A percentile compares a stretch with the other conserved stretches of the same genome.
phyloP scores from a whole-genome alignment of 2,888 invertebrate genomes.

The Ommatoiulus sabulosus region DNA sequence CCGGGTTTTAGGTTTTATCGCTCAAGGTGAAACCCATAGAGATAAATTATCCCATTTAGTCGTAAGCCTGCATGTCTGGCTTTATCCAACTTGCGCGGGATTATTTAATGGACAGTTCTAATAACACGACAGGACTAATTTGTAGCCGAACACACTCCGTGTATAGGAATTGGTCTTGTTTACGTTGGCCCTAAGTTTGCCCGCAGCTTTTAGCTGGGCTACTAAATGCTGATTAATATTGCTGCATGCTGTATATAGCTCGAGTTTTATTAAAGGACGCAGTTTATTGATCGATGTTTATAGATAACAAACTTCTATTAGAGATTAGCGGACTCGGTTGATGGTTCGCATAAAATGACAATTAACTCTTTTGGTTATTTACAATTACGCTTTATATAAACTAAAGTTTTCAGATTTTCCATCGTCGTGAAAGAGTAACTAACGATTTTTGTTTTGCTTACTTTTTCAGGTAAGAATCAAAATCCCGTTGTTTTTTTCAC shows the following conservation, averaged over 20 bases:
- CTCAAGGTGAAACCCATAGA: constrained; percentile 15
- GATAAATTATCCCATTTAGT: constrained; percentile 36
- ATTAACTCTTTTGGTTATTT: constrained; percentile 3
- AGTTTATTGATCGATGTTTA: constrained; percentile 28
- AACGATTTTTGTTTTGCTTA: not conserved
- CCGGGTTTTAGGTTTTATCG: not conserved
- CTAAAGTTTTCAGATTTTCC: not conserved
- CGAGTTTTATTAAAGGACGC: not conserved
- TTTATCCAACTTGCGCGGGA: constrained; percentile 5
- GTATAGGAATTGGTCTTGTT: not conserved
- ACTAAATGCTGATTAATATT: constrained; percentile 24
- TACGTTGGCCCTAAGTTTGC: not conserved
- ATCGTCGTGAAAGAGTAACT: not conserved
- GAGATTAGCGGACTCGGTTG: not conserved
- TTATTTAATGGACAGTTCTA: constrained; percentile 32
- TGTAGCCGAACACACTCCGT: not conserved
- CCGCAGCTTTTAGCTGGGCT: not conserved
- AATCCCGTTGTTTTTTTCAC: not conserved
- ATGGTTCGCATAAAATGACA: not conserved
- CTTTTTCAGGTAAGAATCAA: constrained; percentile 17
- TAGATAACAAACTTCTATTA: constrained; percentile 24
- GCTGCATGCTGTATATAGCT: not conserved
- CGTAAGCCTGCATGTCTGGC: constrained; percentile 16
- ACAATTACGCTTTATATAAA: not conserved
- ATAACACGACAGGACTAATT: constrained; percentile 40